A percentile compares a stretch with the other conserved stretches of the same genome.
phyloP scores from a whole-genome alignment of 1,140 invertebrate genomes.

The Drosophila kikkawai region DNA sequence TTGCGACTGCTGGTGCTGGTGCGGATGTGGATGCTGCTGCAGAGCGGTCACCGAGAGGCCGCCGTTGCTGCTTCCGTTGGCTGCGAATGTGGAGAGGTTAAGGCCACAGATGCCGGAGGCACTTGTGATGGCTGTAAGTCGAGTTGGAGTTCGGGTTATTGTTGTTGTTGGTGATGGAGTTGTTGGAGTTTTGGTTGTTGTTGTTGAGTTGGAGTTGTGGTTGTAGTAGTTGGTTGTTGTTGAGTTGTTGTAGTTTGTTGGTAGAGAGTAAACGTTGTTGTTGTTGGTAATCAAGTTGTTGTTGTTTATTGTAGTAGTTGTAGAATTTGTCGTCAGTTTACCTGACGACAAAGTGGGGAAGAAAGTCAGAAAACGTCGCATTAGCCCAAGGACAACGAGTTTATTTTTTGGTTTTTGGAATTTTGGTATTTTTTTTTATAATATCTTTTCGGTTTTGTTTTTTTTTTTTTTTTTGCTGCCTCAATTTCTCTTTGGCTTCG shows the following conservation, averaged over 20 bases:
- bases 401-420: constrained; percentile 43
- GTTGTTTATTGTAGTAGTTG: constrained; percentile 69
- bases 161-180: constrained; percentile 48
- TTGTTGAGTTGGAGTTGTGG: constrained; percentile 58
- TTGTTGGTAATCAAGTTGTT: constrained; percentile 63
- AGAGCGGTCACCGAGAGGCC: constrained; percentile 43
- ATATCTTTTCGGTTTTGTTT: not conserved
- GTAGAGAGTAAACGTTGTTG: constrained; percentile 49
- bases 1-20: constrained; percentile 28
- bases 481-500: constrained; percentile 49
- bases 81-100: constrained; percentile 80
- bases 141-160: constrained; percentile 49
- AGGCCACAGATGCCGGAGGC: constrained; percentile 82
- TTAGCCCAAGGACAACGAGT: constrained; percentile 84
- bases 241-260: constrained; percentile 29
- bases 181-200: constrained; percentile 41
- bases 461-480: constrained; percentile 24
- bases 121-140: constrained; percentile 71
- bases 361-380: constrained; percentile 85
- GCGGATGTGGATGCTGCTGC: constrained; percentile 23
- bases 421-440: constrained; percentile 10
- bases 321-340: constrained; percentile 85
- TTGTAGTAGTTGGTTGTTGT: constrained; percentile 50
- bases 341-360: constrained; percentile 85
- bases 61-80: constrained; percentile 68